Evolutionary conservation across 2,797 vertebrate species (phyloP).

Genomic region (Gorsachius magnificus): DNA sequence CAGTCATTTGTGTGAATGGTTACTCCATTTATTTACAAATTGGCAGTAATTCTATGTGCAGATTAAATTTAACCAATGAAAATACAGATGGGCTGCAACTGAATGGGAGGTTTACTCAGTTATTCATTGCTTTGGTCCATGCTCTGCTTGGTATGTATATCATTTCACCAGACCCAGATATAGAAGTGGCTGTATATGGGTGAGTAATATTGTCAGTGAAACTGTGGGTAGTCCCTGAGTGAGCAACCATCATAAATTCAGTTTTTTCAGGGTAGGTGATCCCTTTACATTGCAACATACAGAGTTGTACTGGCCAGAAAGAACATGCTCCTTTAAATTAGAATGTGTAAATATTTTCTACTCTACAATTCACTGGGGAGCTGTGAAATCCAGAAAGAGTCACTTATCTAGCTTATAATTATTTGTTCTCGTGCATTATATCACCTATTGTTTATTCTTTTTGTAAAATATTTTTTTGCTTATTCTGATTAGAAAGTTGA

Average conservation of each 20-base stretch:
- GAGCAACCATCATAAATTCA: not conserved
- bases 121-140: not conserved
- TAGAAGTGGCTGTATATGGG: not conserved
- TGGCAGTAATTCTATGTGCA: not conserved
- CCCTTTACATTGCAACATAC: not conserved
- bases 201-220: not conserved
- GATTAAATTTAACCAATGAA: slow-evolving; percentile 1
- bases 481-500: not conserved
- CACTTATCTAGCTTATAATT: not conserved
- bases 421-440: not conserved
- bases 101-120: not conserved
- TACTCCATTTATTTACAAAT: not conserved
- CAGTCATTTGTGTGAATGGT: not conserved
- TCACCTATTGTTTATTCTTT: not conserved
- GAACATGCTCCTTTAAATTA: not conserved
- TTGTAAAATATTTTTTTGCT: not conserved
- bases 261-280: not conserved
- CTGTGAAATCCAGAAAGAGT: not conserved
- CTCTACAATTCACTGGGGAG: not conserved
- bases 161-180: not conserved
- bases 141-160: not conserved
- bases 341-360: not conserved
- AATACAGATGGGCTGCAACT: not conserved
- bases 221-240: not conserved
- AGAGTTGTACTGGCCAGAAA: not conserved